Conservation (phyloP, 2,113 vertebrate genomes). For the Notarius lentiginosus region DNA sequence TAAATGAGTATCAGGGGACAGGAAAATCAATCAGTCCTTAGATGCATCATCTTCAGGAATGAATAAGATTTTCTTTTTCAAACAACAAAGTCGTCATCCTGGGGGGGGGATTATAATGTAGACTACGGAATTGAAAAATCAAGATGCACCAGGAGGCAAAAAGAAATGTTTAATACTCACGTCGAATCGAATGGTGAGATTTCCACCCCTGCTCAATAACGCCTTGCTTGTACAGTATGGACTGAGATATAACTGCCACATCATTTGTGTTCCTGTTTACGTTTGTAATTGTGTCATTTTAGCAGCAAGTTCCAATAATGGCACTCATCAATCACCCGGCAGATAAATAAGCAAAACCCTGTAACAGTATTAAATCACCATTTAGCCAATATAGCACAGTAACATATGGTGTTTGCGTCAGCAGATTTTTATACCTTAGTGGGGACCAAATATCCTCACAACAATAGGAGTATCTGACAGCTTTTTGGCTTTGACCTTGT, state of each 20-base stretch:
- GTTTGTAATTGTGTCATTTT: neutral
- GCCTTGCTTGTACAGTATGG: neutral
- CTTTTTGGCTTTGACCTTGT: neutral
- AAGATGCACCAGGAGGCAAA: neutral
- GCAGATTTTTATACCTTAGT: neutral
- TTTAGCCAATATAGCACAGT: conserved; percentile 25
- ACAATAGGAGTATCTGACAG: neutral
- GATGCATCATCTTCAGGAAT: neutral
- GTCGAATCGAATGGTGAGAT: neutral
- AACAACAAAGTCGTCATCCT: neutral
- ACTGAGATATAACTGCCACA: neutral
- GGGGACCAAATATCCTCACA: neutral
- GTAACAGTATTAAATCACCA: conserved; percentile 17
- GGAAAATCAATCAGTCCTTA: neutral
- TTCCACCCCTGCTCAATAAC: neutral
- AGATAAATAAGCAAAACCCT: neutral
- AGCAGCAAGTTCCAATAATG: conserved; percentile 19
- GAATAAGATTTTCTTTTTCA: neutral
- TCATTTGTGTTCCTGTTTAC: neutral
- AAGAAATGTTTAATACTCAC: neutral
- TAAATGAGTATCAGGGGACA: conserved; percentile 11
- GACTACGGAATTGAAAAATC: neutral
- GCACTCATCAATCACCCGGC: neutral
- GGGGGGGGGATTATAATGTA: neutral
- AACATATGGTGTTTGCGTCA: conserved; percentile 22